Conservation (phyloP, 2,888 invertebrate species). For the Oscheius sp. region DNA sequence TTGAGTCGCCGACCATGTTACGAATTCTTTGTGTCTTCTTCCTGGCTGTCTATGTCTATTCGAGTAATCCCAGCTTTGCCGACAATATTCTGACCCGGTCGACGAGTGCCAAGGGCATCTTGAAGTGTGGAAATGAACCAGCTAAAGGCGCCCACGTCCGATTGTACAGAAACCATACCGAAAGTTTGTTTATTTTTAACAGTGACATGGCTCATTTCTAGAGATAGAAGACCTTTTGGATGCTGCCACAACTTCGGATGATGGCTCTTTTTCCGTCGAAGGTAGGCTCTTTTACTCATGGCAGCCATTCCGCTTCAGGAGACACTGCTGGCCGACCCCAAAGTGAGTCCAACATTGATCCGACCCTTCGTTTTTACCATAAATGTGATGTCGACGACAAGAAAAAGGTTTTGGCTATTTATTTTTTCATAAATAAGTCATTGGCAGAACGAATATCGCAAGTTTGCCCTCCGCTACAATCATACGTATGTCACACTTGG, state of each 20-base stretch:
- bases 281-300: neutral
- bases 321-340: constrained; percentile 23
- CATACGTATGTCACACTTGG: constrained; percentile 30
- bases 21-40: neutral
- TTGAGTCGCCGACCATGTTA: neutral
- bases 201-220: neutral
- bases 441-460: constrained; percentile 24
- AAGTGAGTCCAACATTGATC: constrained; percentile 23
- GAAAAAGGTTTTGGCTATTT: neutral
- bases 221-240: constrained; percentile 29
- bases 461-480: constrained; percentile 29
- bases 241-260: constrained; percentile 8
- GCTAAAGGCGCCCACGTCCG: constrained; percentile 31
- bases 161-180: constrained; percentile 31
- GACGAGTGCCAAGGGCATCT: constrained; percentile 22
- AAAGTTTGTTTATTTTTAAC: constrained; percentile 7
- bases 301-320: neutral
- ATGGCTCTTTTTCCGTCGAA: constrained; percentile 27
- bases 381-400: constrained; percentile 33
- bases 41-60: neutral
- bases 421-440: neutral
- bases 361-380: constrained; percentile 30
- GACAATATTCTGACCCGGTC: constrained; percentile 28
- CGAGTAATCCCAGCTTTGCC: neutral
- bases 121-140: constrained; percentile 25